phyloP scores from a whole-genome alignment of 2,888 invertebrate genomes.

The Zygaena filipendulae region DNA sequence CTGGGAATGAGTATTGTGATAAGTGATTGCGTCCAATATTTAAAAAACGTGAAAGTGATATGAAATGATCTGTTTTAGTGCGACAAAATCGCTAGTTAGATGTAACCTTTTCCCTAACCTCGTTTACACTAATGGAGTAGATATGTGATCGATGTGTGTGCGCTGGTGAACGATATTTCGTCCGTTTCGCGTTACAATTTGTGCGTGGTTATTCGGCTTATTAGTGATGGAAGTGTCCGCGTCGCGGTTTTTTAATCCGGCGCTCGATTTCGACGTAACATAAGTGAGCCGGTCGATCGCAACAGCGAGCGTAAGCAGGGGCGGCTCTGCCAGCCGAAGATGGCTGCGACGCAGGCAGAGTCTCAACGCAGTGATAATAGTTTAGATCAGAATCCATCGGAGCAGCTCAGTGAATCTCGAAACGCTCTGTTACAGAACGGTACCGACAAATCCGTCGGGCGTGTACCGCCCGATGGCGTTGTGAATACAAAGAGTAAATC shows the following conservation, averaged over 20 bases:
- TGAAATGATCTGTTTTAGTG: conserved; percentile 59
- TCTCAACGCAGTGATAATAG: conserved; percentile 82
- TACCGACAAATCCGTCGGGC: conserved; percentile 77
- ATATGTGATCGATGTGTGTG: conserved; percentile 79
- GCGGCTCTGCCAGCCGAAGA: conserved; percentile 73
- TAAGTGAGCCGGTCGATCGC: conserved; percentile 67
- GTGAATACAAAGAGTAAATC: conserved; percentile 74
- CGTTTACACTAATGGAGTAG: conserved; percentile 81
- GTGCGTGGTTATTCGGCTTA: conserved; percentile 49
- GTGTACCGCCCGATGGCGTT: conserved; percentile 73
- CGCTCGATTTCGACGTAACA: conserved; percentile 68
- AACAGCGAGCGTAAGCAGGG: conserved; percentile 72
- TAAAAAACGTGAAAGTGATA: conserved; percentile 54
- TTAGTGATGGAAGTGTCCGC: conserved; percentile 68
- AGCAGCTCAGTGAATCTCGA: conserved; percentile 75
- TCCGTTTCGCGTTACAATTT: conserved; percentile 59
- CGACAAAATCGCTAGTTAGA: conserved; percentile 69
- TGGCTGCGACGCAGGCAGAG: conserved; percentile 89
- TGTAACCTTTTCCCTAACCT: conserved; percentile 81
- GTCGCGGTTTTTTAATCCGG: conserved; percentile 65
- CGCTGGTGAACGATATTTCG: conserved; percentile 74
- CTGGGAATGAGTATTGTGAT: conserved; percentile 47
- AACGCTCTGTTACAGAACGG: conserved; percentile 79
- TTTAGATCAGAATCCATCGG: conserved; percentile 73
- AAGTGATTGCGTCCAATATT: conserved; percentile 46